Evolutionary conservation across 2,113 vertebrate species (phyloP).

Genomic region (Menura novaehollandiae): DNA sequence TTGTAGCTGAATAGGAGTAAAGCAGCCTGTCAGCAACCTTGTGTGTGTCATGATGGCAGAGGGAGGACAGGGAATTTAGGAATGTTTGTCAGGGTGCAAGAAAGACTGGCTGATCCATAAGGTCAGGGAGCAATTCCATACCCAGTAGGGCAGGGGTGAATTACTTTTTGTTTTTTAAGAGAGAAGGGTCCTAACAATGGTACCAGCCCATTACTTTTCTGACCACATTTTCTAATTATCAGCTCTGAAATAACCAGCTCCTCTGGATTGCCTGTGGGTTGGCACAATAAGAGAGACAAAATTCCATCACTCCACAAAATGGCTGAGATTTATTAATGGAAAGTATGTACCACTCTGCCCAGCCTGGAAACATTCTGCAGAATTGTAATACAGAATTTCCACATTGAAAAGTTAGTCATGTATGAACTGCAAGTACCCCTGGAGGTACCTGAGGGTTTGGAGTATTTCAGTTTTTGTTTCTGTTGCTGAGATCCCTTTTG

Average conservation of each 20-base stretch:
- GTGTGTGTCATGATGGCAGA: background rate
- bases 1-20: background rate
- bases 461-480: background rate
- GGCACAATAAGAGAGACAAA: background rate
- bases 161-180: background rate
- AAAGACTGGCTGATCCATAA: background rate
- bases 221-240: background rate
- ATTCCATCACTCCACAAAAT: background rate
- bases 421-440: background rate
- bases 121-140: background rate
- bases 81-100: background rate
- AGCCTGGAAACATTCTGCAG: background rate
- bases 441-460: background rate
- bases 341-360: background rate
- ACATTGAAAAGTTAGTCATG: background rate
- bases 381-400: background rate
- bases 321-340: background rate
- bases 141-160: accelerated
- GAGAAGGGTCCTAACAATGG: background rate
- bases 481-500: background rate
- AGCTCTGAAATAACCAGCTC: background rate
- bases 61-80: background rate
- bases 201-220: background rate
- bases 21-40: background rate
- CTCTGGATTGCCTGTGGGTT: background rate